Percentiles rank a stretch among this genome's conserved stretches.
Evolutionary conservation across 1,140 invertebrate genomes (phyloP).

Genomic region (Watersipora subatra): DNA sequence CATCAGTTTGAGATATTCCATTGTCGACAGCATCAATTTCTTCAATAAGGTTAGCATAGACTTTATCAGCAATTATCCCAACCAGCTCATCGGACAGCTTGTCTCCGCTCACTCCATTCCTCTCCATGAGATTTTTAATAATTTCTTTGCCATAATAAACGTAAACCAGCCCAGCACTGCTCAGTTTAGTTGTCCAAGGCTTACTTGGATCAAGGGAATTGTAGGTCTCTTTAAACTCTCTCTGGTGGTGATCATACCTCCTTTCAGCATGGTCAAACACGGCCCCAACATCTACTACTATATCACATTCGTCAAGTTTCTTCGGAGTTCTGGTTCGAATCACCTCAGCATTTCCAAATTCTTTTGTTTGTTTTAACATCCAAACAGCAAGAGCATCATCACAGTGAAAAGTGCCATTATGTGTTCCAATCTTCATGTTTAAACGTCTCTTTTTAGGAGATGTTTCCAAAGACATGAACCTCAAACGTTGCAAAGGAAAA

Average conservation of each 20-base stretch:
- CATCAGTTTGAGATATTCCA: conserved; percentile 58
- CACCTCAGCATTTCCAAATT: conserved; percentile 68
- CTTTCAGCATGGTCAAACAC: conserved; percentile 62
- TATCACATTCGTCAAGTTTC: conserved; percentile 67
- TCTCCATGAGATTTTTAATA: not conserved
- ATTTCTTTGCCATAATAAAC: conserved; percentile 74
- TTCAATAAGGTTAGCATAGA: conserved; percentile 80
- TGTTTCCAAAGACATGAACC: too few relatives aligned
- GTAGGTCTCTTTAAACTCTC: conserved; percentile 53
- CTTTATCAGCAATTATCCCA: conserved; percentile 57
- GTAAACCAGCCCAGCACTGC: conserved; percentile 88
- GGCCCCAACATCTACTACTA: conserved; percentile 92
- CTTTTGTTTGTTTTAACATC: conserved; percentile 67
- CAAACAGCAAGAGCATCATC: conserved; percentile 88
- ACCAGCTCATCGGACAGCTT: conserved; percentile 33
- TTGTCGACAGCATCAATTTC: conserved; percentile 96
- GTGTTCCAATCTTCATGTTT: conserved; percentile 46
- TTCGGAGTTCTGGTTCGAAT: conserved; percentile 53
- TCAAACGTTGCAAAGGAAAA: too few relatives aligned
- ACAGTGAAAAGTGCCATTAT: conserved; percentile 70
- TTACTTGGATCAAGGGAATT: conserved; percentile 46
- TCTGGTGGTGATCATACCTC: conserved; percentile 91
- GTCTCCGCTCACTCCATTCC: not conserved
- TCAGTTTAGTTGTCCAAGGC: conserved; percentile 57
- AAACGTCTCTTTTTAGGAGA: conserved; percentile 11